A percentile compares a stretch with the other conserved stretches of the same genome.
phyloP scores from a whole-genome alignment of 2,113 vertebrate genomes.

The Hymenochirus boettgeri region DNA sequence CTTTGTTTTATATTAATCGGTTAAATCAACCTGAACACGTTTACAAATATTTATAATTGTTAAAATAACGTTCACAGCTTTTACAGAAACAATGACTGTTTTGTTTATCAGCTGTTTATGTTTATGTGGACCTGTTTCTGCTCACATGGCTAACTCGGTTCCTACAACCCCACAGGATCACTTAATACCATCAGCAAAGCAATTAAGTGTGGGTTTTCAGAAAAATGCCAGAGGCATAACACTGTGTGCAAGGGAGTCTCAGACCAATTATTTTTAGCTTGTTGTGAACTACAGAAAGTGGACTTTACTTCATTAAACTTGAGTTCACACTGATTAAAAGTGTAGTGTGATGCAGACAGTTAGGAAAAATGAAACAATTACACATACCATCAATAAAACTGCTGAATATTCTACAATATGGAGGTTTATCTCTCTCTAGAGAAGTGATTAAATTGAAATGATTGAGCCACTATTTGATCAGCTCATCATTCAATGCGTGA shows the following conservation, averaged over 20 bases:
- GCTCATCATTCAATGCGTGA: constrained; percentile 55
- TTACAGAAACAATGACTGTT: background rate
- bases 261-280: constrained; percentile 78
- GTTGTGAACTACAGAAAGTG: constrained; percentile 69
- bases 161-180: constrained; percentile 62
- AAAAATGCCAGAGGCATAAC: constrained; percentile 70
- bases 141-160: constrained; percentile 60
- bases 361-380: constrained; percentile 78
- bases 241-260: constrained; percentile 73
- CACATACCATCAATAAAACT: constrained; percentile 75
- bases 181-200: constrained; percentile 79
- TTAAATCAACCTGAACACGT: no score
- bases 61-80: no score
- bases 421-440: constrained; percentile 67
- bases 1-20: no score
- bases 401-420: constrained; percentile 65
- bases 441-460: constrained; percentile 73
- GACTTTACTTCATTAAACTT: constrained; percentile 76
- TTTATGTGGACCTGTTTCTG: constrained; percentile 59
- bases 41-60: no score
- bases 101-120: constrained; percentile 46
- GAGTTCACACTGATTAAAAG: constrained; percentile 76
- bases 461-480: constrained; percentile 73
- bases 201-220: constrained; percentile 76
- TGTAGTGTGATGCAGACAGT: constrained; percentile 64